Conservation (phyloP, 2,888 invertebrate species). For the Tanaodytes sp. region DNA sequence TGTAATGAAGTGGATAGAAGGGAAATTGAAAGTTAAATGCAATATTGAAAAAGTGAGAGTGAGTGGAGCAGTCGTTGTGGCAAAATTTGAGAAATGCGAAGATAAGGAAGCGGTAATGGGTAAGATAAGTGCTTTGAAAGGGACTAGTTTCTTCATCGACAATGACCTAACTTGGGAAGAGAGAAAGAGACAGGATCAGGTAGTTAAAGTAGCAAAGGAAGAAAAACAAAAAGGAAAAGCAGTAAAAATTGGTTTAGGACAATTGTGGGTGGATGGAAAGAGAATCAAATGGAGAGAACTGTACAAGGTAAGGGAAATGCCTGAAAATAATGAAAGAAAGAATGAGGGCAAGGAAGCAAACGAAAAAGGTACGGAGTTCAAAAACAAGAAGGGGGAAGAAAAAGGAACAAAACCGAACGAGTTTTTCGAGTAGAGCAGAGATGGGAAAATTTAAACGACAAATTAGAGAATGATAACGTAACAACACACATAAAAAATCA, state of each 20-base stretch:
- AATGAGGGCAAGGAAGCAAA: too few relatives aligned
- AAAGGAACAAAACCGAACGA: too few relatives aligned
- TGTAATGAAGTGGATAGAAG: neutral
- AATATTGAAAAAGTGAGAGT: neutral
- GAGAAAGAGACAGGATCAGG: neutral
- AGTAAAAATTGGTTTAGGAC: slow-evolving; percentile 1
- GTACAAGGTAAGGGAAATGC: too few relatives aligned
- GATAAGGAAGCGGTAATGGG: neutral
- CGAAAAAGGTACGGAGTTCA: too few relatives aligned
- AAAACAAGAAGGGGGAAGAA: too few relatives aligned
- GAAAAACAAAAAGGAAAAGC: neutral
- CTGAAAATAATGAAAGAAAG: too few relatives aligned
- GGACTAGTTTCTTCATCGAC: neutral
- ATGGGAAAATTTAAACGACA: too few relatives aligned
- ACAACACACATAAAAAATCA: too few relatives aligned
- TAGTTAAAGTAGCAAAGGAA: neutral
- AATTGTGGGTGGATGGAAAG: too few relatives aligned
- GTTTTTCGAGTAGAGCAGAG: too few relatives aligned
- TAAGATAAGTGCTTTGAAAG: neutral
- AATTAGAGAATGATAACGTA: too few relatives aligned
- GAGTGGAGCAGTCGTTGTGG: neutral
- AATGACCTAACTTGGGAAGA: slow-evolving; percentile 1
- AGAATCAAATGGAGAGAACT: too few relatives aligned
- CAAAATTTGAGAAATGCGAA: neutral
- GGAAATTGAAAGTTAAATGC: neutral